phyloP scores from a whole-genome alignment of 2,797 vertebrate species.

The Leontocebus nigricollis region DNA sequence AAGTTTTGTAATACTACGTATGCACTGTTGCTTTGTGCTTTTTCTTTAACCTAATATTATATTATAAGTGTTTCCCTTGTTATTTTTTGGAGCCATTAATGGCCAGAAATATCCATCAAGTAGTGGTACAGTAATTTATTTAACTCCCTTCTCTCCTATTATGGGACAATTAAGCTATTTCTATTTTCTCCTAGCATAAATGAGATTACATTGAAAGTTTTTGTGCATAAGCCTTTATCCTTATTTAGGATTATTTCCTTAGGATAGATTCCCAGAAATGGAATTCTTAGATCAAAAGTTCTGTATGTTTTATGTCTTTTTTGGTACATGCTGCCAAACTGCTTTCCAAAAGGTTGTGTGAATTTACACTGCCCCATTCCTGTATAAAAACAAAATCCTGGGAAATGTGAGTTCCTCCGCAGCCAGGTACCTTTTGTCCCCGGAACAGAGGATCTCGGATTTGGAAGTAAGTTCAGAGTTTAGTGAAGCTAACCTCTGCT shows the following conservation, averaged over 20 bases:
- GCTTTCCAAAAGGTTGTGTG: conserved; percentile 54
- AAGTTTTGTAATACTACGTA: not conserved
- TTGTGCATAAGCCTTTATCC: conserved; percentile 34
- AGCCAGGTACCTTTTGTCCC: not conserved
- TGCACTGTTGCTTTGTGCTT: not conserved
- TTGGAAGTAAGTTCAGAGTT: not conserved
- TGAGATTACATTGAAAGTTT: conserved; percentile 49
- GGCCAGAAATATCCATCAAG: conserved; percentile 24
- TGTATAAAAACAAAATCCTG: not conserved
- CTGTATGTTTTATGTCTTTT: conserved; percentile 56
- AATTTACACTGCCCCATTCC: not conserved
- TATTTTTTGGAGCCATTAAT: conserved; percentile 10
- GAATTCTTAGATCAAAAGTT: conserved; percentile 55
- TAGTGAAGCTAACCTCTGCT: not conserved
- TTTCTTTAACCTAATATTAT: not conserved
- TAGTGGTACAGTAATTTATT: not conserved
- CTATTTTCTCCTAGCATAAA: conserved; percentile 16
- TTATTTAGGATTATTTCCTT: conserved; percentile 64
- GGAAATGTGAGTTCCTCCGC: not conserved
- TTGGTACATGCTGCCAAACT: conserved; percentile 35
- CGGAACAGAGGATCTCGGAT: not conserved
- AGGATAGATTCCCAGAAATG: conserved; percentile 67
- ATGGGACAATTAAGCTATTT: conserved; percentile 10
- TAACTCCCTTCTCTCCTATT: not conserved
- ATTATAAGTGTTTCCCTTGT: not conserved